Conservation (phyloP, 1,140 invertebrate genomes). For the Theocolax elegans region DNA sequence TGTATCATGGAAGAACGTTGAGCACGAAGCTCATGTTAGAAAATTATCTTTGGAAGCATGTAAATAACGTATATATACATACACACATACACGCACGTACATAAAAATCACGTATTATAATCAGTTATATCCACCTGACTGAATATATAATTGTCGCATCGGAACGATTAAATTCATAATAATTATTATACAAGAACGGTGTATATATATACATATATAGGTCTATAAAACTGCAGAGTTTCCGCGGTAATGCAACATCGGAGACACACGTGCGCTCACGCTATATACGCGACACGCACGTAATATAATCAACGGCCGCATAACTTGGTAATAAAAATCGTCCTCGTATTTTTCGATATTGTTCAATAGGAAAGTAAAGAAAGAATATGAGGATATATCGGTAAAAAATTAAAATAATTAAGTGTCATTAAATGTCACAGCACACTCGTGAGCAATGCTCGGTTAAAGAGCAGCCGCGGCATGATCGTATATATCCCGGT, state of each 20-base stretch:
- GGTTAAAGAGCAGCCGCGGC: neutral
- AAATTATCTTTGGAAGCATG: neutral
- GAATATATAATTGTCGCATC: conserved; percentile 7
- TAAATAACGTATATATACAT: neutral
- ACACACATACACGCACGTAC: neutral
- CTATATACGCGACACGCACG: conserved; percentile 31
- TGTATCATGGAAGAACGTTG: neutral
- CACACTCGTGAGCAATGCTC: too few relatives aligned
- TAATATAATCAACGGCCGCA: conserved; percentile 14
- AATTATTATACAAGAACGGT: neutral
- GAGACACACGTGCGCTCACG: conserved; percentile 31
- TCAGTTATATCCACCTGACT: too few relatives aligned
- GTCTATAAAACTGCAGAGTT: too few relatives aligned
- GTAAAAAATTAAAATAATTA: too few relatives aligned
- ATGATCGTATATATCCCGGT: neutral
- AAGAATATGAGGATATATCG: too few relatives aligned
- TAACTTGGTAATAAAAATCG: neutral
- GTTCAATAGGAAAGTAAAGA: too few relatives aligned
- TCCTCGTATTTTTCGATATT: too few relatives aligned
- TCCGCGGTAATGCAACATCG: too few relatives aligned
- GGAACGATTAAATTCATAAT: conserved; percentile 21
- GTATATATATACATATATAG: too few relatives aligned
- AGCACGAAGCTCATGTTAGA: neutral
- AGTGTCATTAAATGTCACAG: too few relatives aligned
- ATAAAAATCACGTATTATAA: too few relatives aligned